Conservation (phyloP, 2,113 vertebrate genomes). For the Falcunculus frontatus region DNA sequence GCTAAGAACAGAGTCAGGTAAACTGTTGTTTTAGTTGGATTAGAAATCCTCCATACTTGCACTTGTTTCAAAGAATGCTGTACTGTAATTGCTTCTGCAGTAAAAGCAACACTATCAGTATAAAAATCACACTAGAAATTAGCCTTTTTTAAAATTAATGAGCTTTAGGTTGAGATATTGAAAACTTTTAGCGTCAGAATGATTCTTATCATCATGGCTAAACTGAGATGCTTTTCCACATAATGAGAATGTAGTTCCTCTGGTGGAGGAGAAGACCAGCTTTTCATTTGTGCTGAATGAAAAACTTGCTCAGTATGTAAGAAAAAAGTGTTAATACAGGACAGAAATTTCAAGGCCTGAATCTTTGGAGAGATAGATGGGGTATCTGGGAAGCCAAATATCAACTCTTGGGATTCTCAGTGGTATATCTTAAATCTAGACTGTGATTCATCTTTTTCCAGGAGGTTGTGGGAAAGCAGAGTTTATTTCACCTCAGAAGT, state of each 20-base stretch:
- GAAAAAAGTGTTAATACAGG: background rate
- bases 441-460: accelerated
- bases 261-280: background rate
- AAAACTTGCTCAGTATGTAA: background rate
- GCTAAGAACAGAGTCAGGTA: background rate
- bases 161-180: background rate
- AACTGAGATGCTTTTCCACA: background rate
- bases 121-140: background rate
- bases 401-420: background rate
- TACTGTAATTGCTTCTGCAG: background rate
- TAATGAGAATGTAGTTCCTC: background rate
- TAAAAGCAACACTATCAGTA: background rate
- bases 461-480: background rate
- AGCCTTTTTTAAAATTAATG: background rate
- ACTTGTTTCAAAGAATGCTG: background rate
- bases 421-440: background rate
- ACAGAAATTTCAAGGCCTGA: background rate
- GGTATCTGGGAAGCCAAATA: background rate
- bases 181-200: background rate
- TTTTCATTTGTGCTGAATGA: background rate
- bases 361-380: background rate
- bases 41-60: background rate
- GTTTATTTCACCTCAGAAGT: background rate
- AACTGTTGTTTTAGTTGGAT: slow-evolving; percentile 17
- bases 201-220: background rate